Base-by-base conservation (phyloP, 2,113 vertebrate genomes). In the Larimichthys polyactis region DNA sequence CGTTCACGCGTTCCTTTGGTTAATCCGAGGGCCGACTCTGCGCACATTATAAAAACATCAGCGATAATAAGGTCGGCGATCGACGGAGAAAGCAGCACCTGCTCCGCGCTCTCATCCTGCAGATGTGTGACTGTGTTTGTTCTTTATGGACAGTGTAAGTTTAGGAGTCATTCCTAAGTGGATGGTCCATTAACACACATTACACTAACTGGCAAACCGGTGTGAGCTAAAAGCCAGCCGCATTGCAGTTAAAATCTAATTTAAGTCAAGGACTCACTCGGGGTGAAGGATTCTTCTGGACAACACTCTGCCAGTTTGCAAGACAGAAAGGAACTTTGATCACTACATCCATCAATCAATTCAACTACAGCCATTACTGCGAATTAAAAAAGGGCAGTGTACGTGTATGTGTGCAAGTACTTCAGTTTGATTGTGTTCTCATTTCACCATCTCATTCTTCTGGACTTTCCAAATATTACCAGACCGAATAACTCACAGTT, bases 141-240 rank as follows among this genome's bases (percentile, higher is more conserved):
- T 81, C 79, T 81, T 86, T 59, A 60, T 79, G 71, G 81, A 72
- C 88, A 81, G 46, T 58, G 29, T 59, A 87, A 15, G 70, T 78
- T 77, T 68, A 65, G 75, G 69, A 81, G 75, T 67, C 66, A 68
- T 36, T 81, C 44, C 59, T 63, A 59, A 89, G 60, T 70, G 58
- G 83, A 85, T 17, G 82, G 57, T 68, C 87, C 78, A 83, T 87
- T 88, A 90, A 87, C 75, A 75, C 67, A 43, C 62, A 77, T 90
- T 86, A 81, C 48, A 65, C 66, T 43, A 81, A 83, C 75, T 16
- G 36, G 66, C 79, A 76, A 70, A 68, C 72, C 72, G 51, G 52
- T 40, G 67, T 79, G 81, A 58, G 40, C 67, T 60, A 3, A 68
- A 58, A 83, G 66, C 29, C 60, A 83, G 83, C 71, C 79, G 87